Base-by-base conservation (phyloP, 2,797 vertebrate genomes). In the Pangasius krempfi region DNA sequence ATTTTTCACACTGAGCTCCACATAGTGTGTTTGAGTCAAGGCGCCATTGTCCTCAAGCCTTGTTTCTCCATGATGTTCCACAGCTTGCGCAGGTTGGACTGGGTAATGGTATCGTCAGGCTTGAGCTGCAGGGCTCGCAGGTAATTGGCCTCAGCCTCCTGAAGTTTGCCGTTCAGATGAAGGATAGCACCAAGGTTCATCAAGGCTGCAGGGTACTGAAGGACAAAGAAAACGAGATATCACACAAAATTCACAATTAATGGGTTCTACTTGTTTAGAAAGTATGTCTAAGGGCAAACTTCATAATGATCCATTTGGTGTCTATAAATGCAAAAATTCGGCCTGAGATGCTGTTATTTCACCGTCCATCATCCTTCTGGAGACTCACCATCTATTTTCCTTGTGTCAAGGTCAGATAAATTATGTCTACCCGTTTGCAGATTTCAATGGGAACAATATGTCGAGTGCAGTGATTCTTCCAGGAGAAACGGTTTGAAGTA, bases 1-100 rank as follows among this genome's bases (percentile, higher is more conserved):
- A 80, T 37, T 22, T 30, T 52, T 89, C 93, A 91, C 87, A 90
- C 92, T 89, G 92, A 81, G 84, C 86, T 88, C 27, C 60, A 90
- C 60, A 78, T 54, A 80, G 50, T 80, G 89, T 89, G 86, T 88
- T 80, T 83, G 54, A 50, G 56, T 96, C 94, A 96, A 85, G 95
- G 95, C 88, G 95, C 94, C 5, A 44, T 93, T 91, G 95, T 99
- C 96, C 96, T 98, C 94, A 99, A 94, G 93, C 98, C 98, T 96
- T 99, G 98, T 89, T 99, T 99, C 94, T 99, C 98, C 98, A 99
- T 99, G 94, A 99, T 99, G 95, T 99, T 99, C 98, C 98, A 99
- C 83, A 99, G 95, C 93, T 99, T 99, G 83, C 98, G 98, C 91
- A 99, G 95, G 93, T 99, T 99, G 87, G 99, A 99, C 94, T 99